Percentiles rank a stretch among this genome's conserved stretches.
Evolutionary conservation across 2,797 vertebrate genomes (phyloP).

Genomic region (Meda fulgida): DNA sequence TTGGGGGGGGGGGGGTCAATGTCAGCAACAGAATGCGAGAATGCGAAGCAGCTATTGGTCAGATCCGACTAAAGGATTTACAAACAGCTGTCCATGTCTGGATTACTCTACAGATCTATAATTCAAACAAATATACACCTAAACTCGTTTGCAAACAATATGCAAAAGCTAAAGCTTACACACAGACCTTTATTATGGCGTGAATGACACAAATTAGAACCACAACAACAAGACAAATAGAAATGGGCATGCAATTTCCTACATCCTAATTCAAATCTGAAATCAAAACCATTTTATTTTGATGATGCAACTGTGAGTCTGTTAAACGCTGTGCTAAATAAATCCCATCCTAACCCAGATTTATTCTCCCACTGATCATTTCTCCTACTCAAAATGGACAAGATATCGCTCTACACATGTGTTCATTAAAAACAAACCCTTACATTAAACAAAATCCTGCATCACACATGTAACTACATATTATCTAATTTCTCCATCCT

Average conservation of each 20-base stretch:
- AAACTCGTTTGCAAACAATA: constrained; percentile 4
- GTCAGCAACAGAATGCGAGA: constrained; percentile 48
- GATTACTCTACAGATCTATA: constrained; percentile 48
- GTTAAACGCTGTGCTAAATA: background rate
- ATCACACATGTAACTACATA: constrained; percentile 4
- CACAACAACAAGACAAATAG: constrained; percentile 3
- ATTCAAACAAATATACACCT: constrained; percentile 14
- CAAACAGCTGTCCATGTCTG: constrained; percentile 51
- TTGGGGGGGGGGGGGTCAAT: constrained; percentile 45
- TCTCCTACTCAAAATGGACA: background rate
- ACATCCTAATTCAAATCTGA: background rate
- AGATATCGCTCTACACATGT: background rate
- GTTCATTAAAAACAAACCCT: background rate
- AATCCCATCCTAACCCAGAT: constrained; percentile 12
- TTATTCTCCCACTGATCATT: background rate
- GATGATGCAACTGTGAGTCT: background rate
- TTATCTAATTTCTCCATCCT: constrained; percentile 7
- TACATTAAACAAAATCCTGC: background rate
- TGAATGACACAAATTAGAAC: background rate
- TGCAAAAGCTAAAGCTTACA: constrained; percentile 2
- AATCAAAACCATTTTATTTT: constrained; percentile 17
- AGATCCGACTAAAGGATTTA: constrained; percentile 50
- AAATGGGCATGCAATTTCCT: background rate
- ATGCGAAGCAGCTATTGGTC: constrained; percentile 41
- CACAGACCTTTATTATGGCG: background rate